phyloP scores from a whole-genome alignment of 2,797 vertebrate species.

The Taeniopygia guttata region DNA sequence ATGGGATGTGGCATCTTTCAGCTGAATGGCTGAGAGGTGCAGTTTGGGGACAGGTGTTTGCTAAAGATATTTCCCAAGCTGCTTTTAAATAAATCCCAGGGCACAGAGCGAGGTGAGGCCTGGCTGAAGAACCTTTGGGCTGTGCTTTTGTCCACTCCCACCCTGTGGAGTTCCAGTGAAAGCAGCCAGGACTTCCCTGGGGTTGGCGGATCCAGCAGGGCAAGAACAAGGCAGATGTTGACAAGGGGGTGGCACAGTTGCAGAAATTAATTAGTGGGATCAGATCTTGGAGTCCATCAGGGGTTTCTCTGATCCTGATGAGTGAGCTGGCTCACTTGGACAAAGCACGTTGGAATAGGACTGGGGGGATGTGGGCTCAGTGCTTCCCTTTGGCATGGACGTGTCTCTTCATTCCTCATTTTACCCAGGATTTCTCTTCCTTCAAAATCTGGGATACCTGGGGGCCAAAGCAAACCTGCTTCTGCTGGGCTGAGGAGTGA shows the following conservation, averaged over 20 bases:
- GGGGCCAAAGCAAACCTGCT: neutral
- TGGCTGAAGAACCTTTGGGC: neutral
- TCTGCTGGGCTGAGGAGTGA: neutral
- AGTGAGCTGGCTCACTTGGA: neutral
- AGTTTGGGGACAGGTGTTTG: neutral
- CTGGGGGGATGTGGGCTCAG: rapidly evolving
- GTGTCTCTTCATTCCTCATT: neutral
- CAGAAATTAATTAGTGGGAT: neutral
- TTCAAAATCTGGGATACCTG: neutral
- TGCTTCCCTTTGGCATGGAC: neutral
- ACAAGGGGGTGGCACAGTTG: neutral
- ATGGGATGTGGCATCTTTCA: neutral
- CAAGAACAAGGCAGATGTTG: neutral
- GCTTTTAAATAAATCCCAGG: neutral
- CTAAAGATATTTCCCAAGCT: neutral
- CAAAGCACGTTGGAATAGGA: rapidly evolving
- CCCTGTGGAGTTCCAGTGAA: neutral
- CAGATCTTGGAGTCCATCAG: rapidly evolving
- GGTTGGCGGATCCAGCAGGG: neutral
- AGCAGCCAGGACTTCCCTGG: neutral
- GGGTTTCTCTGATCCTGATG: neutral
- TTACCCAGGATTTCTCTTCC: neutral
- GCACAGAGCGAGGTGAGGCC: neutral
- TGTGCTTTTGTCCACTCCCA: neutral
- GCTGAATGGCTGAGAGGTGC: neutral